These are phyloP conservation scores for Chiloscyllium punctatum DNA, from an alignment of 2,797 vertebrate genomes.

Conservation along the genomic window DNA sequence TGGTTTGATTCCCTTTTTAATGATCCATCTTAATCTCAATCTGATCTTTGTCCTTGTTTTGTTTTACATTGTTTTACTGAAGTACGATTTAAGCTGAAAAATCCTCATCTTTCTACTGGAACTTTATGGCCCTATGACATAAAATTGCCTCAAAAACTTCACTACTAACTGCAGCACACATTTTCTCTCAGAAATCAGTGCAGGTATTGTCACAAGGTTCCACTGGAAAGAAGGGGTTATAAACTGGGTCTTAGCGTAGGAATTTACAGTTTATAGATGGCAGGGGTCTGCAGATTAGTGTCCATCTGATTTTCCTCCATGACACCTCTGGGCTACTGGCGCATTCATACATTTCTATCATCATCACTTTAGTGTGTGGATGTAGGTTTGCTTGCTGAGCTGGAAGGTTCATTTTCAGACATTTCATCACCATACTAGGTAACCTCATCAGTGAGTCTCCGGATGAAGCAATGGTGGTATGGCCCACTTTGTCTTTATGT, in stretches of 20 bases:
- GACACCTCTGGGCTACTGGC: background rate
- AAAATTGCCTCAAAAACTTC: background rate
- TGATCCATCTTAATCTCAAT: background rate
- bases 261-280: background rate
- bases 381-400: too few species aligned
- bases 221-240: background rate
- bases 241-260: background rate
- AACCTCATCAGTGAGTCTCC: too few species aligned
- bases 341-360: background rate
- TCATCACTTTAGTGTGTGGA: background rate
- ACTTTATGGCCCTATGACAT: background rate
- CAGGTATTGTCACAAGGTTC: background rate
- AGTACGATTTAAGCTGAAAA: background rate
- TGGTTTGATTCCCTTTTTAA: background rate
- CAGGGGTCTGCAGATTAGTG: background rate
- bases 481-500: too few species aligned
- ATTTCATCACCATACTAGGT: too few species aligned
- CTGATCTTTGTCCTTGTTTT: background rate
- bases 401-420: too few species aligned
- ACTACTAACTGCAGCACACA: background rate
- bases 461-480: too few species aligned
- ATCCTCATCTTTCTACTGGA: background rate
- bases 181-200: background rate
- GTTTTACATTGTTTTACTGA: background rate
- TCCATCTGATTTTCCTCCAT: background rate